Evolutionary conservation across 1,140 invertebrate species (phyloP), one percentile per base, ranked within the genome.

Genomic region (Cotesia chilonis): DNA sequence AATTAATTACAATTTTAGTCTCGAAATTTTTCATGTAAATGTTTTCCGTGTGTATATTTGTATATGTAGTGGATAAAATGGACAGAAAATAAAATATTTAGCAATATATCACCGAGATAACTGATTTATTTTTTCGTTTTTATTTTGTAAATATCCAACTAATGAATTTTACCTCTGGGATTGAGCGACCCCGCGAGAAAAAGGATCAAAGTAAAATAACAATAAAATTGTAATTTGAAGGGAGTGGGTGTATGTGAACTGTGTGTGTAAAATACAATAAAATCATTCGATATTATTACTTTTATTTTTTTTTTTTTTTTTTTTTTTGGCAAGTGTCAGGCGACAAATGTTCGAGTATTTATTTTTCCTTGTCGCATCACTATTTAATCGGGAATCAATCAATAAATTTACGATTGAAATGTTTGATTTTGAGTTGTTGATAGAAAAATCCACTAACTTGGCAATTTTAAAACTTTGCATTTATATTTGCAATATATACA

Each of bases 361-460:
- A 47, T 52, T 68, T 20, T 54, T 55, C 20, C 28, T 52, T 10
- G 5, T 52, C n/a, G 12, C 20, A 51, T 14, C 35, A 51, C 12
- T 54, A 68, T 68, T 51, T 14, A 51, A 68, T 68, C 51, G 65
- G n/a, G 65, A 17, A 54, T 68, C n/a, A 28, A 51, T 65, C 65
- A 20, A 68, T 68, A 28, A 68, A 68, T 68, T 28, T 7, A 52
- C 65, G 47, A 68, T 68, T 68, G 3, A 20, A 54, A 7, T 51
- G 9, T 55, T 68, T 9, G 20, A 68, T 68, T 68, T 68, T 28
- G 47, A 17, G 47, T 10, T 54, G 65, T 68, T 51, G 9, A 54
- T 35, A 36, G 36, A 68, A 68, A 64, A 64, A 64, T 64, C n/a
- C 10, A 7, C 47, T 6, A 66, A 52, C n/a, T 51, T n/a, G 28